Evolutionary conservation across 37 sponge, comb jelly and placozoan species (phyloP).

Genomic region (Beroe forskalii): DNA sequence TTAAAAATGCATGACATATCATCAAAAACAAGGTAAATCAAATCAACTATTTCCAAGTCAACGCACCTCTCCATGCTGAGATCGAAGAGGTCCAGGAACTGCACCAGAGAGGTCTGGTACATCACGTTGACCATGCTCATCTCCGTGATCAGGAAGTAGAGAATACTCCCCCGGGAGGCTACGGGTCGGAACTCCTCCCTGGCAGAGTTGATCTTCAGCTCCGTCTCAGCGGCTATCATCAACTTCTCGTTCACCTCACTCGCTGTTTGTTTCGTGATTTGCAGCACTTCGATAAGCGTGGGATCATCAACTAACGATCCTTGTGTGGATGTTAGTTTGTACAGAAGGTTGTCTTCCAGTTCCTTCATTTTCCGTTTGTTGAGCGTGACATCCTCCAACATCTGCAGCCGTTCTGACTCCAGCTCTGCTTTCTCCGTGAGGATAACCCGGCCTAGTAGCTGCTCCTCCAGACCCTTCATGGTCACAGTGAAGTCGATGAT

Average conservation of each 20-base stretch:
- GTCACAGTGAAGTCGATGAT: conserved; percentile 99
- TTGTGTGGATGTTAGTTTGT: conserved; percentile 89
- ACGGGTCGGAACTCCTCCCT: conserved; percentile 96
- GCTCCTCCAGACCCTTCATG: conserved; percentile 99
- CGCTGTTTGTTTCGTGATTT: conserved; percentile 92
- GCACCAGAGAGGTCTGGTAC: conserved; percentile 67
- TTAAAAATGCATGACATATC: too few relatives aligned
- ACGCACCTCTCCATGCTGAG: conserved; percentile 59
- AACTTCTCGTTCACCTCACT: conserved; percentile 93
- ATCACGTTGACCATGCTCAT: conserved; percentile 68
- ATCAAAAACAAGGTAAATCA: too few relatives aligned
- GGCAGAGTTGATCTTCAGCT: conserved; percentile 91
- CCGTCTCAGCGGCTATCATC: conserved; percentile 89
- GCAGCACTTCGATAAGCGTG: conserved; percentile 89
- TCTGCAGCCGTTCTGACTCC: conserved; percentile 85
- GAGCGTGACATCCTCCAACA: conserved; percentile 94
- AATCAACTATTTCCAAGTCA: too few relatives aligned
- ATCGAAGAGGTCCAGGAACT: conserved; percentile 67
- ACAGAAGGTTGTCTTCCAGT: conserved; percentile 95
- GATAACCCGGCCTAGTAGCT: conserved; percentile 98
- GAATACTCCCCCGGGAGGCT: conserved; percentile 59
- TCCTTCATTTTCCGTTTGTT: conserved; percentile 98
- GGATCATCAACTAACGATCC: conserved; percentile 97
- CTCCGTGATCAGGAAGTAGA: conserved; percentile 66
- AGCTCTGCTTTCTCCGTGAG: conserved; percentile 95